Conservation (phyloP, 1,140 invertebrate genomes). For the Araneus ventricosus region DNA sequence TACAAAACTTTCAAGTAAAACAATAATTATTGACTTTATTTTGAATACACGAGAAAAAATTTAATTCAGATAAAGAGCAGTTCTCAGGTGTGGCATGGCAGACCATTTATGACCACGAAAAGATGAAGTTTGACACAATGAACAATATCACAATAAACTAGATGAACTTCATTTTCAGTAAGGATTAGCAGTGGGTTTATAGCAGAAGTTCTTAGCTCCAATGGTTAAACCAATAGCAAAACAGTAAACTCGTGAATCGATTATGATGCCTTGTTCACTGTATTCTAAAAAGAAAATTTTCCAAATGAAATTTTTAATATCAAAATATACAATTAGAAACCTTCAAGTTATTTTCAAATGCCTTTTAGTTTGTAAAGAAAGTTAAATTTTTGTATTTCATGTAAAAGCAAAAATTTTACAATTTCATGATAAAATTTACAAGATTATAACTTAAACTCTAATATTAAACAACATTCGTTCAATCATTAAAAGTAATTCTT, state of each 20-base stretch:
- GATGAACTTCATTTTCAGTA: constrained; percentile 30
- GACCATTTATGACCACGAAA: neutral
- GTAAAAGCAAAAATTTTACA: no score
- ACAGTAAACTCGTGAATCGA: constrained; percentile 79
- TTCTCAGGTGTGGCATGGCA: neutral
- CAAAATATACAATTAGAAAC: neutral
- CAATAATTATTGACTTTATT: no score
- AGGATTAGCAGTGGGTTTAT: constrained; percentile 63
- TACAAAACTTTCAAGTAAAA: no score
- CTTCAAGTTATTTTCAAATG: neutral
- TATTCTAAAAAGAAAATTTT: constrained; percentile 63
- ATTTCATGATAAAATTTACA: no score
- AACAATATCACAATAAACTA: neutral
- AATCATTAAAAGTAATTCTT: no score
- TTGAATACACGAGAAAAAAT: no score
- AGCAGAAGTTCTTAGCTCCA: constrained; percentile 66
- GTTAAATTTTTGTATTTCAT: no score
- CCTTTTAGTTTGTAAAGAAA: no score
- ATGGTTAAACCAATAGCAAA: constrained; percentile 79
- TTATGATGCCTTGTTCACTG: constrained; percentile 77
- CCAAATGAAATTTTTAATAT: neutral
- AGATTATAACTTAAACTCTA: no score
- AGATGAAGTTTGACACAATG: constrained; percentile 4
- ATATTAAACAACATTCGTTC: no score
- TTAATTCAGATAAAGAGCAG: neutral